Percentiles rank a stretch among this genome's conserved stretches.
Conservation (phyloP, 2,113 vertebrate species). For the Anseranas semipalmata region DNA sequence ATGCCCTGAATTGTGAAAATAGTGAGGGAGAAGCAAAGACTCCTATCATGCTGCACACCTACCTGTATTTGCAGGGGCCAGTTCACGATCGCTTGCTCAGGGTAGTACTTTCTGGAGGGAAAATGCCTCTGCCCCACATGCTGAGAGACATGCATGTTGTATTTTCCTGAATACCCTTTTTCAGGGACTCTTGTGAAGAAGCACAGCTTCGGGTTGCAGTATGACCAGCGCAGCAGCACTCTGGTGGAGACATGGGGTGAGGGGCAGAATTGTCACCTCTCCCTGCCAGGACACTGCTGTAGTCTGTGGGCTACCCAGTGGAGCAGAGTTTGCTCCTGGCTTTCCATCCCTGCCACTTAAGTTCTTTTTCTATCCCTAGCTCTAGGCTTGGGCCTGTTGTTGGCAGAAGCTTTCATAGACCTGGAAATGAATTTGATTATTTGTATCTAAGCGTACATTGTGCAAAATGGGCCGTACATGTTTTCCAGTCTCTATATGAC, state of each 20-base stretch:
- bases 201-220: fast-evolving
- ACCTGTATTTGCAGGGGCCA: not conserved
- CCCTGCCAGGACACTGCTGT: not conserved
- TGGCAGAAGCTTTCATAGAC: not conserved
- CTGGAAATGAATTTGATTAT: not conserved
- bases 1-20: not conserved
- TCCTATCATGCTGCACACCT: not conserved
- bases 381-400: not conserved
- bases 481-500: not conserved
- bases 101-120: not conserved
- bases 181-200: not conserved
- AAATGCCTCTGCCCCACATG: not conserved
- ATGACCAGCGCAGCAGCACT: not conserved
- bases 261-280: not conserved
- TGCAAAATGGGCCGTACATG: not conserved
- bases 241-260: fast-evolving
- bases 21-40: not conserved
- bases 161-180: not conserved
- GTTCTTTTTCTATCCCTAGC: not conserved
- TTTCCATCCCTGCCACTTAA: not conserved
- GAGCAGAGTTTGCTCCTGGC: not conserved
- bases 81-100: not conserved
- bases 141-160: not conserved
- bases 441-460: not conserved
- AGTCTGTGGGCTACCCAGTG: not conserved